Percentiles rank a stretch among this genome's conserved stretches.
phyloP scores from a whole-genome alignment of 2,113 vertebrate genomes.

The Phyllopteryx taeniolatus region DNA sequence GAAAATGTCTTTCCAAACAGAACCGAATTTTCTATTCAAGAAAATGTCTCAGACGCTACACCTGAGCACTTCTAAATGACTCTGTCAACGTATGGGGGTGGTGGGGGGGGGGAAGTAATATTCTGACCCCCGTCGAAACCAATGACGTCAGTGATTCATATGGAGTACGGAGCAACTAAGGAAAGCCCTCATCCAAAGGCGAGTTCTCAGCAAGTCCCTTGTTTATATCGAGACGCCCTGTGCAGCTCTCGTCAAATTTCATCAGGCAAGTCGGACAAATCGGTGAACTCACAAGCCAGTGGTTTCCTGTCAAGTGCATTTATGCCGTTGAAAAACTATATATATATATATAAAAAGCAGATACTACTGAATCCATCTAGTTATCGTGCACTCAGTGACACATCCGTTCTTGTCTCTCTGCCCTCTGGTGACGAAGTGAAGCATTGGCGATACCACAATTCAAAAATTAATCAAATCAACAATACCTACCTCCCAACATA shows the following conservation, averaged over 20 bases:
- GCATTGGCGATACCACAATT: conserved; percentile 5
- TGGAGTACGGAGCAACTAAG: neutral
- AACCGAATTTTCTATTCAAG: too few species aligned
- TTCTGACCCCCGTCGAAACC: neutral
- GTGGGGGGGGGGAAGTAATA: too few species aligned
- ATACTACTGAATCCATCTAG: conserved; percentile 10
- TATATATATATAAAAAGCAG: neutral
- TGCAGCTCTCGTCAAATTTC: conserved; percentile 47
- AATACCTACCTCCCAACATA: too few species aligned
- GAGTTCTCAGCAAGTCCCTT: conserved; percentile 16
- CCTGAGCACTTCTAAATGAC: too few species aligned
- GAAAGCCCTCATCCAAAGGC: conserved; percentile 6
- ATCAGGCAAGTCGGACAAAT: conserved; percentile 28
- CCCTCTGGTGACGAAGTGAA: conserved; percentile 5
- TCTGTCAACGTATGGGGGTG: too few species aligned
- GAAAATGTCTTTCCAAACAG: too few species aligned
- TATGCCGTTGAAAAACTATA: neutral
- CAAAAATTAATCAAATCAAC: neutral
- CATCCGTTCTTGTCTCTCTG: conserved; percentile 8
- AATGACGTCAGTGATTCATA: conserved; percentile 1
- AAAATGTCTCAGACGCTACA: too few species aligned
- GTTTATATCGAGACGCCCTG: conserved; percentile 30
- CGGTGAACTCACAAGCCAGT: conserved; percentile 22
- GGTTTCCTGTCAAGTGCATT: conserved; percentile 9
- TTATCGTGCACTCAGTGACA: conserved; percentile 10